Base-by-base conservation (phyloP, 1,140 invertebrate species). In the Temnothorax nylanderi region DNA sequence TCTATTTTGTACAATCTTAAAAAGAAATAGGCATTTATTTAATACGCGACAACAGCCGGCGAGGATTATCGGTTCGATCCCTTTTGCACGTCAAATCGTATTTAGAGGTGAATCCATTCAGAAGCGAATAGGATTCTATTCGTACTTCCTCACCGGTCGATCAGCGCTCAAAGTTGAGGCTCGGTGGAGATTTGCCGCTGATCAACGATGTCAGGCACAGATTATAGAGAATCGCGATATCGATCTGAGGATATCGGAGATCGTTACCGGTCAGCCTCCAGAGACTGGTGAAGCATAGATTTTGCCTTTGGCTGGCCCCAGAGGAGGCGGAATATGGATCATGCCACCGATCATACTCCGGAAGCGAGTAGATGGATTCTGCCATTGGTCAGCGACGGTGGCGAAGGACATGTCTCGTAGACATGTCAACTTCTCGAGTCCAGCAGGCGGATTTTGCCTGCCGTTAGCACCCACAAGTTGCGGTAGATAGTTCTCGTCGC, bases 211-310 rank as follows among this genome's bases (percentile, higher is more conserved):
- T 82, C 80, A 75, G 26, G 26, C 41, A 18, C 67, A 82, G 54
- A 84, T 75, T 69, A 11, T 41, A 47, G 49, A 74, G 49, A 81
- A 81, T 81, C 51, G 65, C 37, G 41, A 37, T 60, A 84, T 84
- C 56, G 80, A 84, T 75, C 69, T 47, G 54, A 75, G 80, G 44
- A 84, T 62, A 60, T 74, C 21, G 37, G 51, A 34, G 65, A 21
- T 72, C 80, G 80, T 82, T 82, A 74, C 18, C 69, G 69, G 69
- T 60, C 71, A 75, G 69, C 34, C 69, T 49, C 32, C 13, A 37
- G 80, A 75, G 80, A 74, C 54, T 41, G n/a, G 41, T 5, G 26
- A 44, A 44, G 54, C 80, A 62, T 84, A 84, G 69, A 84, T 84
- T 84, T 84, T 75, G 69, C 80, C 41, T 49, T 54, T 11, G 21